Evolutionary conservation across 2,113 vertebrate genomes (phyloP).

Genomic region (Porphyrio hochstetteri): DNA sequence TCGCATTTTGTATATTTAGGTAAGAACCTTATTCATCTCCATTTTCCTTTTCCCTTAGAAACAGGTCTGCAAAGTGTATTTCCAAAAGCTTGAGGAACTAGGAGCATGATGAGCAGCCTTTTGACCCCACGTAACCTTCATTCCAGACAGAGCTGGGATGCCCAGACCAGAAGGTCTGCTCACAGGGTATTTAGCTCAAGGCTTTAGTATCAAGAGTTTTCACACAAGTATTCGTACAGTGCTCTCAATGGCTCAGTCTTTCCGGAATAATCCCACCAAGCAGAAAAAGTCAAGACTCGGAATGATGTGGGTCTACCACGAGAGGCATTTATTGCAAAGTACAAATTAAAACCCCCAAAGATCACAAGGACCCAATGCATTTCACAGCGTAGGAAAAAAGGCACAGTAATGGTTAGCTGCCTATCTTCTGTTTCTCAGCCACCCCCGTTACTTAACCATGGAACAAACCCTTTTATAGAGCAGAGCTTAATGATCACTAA

Average conservation of each 20-base stretch:
- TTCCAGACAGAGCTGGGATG: neutral
- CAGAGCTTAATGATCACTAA: slow-evolving; percentile 51
- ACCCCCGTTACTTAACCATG: neutral
- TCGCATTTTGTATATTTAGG: neutral
- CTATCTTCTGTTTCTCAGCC: neutral
- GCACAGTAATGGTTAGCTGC: slow-evolving; percentile 7
- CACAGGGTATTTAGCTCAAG: neutral
- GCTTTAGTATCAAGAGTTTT: neutral
- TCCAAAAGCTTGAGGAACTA: neutral
- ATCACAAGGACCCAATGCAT: neutral
- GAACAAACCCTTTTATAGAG: neutral
- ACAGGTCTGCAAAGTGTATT: neutral
- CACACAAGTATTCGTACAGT: neutral
- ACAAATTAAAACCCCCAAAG: slow-evolving; percentile 27
- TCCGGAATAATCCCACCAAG: neutral
- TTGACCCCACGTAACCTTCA: neutral
- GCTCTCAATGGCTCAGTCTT: neutral
- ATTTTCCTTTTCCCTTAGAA: neutral
- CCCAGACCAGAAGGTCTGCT: neutral
- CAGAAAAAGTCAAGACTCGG: neutral
- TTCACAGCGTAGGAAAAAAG: neutral
- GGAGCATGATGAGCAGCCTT: neutral
- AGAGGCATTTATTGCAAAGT: neutral
- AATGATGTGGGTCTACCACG: neutral
- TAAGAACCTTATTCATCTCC: neutral